phyloP scores from a whole-genome alignment of 2,888 invertebrate species.

The Zaprionus bogoriensis region DNA sequence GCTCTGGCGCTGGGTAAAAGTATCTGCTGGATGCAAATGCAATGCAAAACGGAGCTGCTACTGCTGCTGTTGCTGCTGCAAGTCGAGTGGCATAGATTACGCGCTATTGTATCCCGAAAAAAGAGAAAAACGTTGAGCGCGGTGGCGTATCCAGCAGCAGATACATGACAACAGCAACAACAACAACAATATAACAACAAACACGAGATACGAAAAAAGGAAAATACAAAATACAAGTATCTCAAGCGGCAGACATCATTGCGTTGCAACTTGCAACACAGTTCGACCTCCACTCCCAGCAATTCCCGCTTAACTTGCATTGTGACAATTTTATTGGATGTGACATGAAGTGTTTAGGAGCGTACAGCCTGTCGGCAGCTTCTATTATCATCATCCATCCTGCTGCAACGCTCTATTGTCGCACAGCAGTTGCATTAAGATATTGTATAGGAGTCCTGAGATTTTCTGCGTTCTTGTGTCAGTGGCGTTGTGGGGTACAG shows the following conservation, averaged over 20 bases:
- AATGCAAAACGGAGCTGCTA: constrained; percentile 25
- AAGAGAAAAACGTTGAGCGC: constrained; percentile 19
- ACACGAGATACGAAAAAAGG: background rate
- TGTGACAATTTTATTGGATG: constrained; percentile 66
- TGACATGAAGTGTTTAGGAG: constrained; percentile 26
- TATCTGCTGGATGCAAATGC: constrained; percentile 47
- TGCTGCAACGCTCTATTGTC: background rate
- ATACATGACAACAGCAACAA: constrained; percentile 26
- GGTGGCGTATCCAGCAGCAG: constrained; percentile 36
- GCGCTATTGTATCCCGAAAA: constrained; percentile 62
- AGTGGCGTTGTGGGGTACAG: background rate
- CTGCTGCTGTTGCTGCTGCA: constrained; percentile 22
- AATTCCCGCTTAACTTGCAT: background rate
- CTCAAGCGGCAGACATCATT: constrained; percentile 10
- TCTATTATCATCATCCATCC: background rate
- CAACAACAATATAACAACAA: too few relatives aligned
- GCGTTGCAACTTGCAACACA: constrained; percentile 34
- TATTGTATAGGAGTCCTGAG: background rate
- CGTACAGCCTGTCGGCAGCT: background rate
- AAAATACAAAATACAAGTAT: constrained; percentile 17
- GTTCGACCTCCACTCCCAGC: background rate
- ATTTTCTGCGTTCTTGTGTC: background rate
- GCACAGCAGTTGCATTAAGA: background rate
- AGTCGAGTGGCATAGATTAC: constrained; percentile 64
- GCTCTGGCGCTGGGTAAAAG: constrained; percentile 38